These are phyloP conservation scores for Nycticorax nycticorax DNA, from an alignment of 2,113 vertebrate species.

Conservation along the genomic window DNA sequence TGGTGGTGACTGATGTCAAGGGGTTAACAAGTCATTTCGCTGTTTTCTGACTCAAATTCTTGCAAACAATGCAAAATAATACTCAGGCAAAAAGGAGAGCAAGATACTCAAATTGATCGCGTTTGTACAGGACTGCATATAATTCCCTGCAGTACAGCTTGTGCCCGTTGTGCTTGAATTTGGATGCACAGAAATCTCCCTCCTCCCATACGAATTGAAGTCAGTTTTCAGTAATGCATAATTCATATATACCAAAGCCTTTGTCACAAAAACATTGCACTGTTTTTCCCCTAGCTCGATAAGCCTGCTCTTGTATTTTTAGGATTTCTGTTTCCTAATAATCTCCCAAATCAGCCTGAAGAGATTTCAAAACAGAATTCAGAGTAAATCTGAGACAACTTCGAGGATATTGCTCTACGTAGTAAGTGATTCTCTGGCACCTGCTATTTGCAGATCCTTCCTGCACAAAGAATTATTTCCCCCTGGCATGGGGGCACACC, in stretches of 20 bases:
- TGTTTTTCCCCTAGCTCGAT: background rate
- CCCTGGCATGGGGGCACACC: background rate
- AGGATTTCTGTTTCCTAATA: conserved; percentile 18
- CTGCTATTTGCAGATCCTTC: background rate
- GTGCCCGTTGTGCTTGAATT: background rate
- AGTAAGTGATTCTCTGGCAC: background rate
- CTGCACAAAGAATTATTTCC: background rate
- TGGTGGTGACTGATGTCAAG: background rate
- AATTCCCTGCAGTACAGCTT: background rate
- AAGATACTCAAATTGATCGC: background rate
- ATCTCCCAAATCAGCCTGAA: background rate
- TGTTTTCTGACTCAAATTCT: background rate
- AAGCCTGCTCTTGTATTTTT: conserved; percentile 28
- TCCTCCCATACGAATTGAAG: background rate
- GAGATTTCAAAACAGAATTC: conserved; percentile 5
- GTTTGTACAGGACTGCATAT: background rate
- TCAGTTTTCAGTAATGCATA: conserved; percentile 27
- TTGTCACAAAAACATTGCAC: conserved; percentile 27
- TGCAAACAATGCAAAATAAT: background rate
- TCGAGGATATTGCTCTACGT: background rate
- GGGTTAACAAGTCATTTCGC: background rate
- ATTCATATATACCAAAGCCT: conserved; percentile 35
- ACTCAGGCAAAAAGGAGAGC: background rate
- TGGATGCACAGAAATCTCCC: background rate
- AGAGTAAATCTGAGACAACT: background rate